phyloP scores from a whole-genome alignment of 1,140 invertebrate genomes.

The Doryteuthis pealeii region DNA sequence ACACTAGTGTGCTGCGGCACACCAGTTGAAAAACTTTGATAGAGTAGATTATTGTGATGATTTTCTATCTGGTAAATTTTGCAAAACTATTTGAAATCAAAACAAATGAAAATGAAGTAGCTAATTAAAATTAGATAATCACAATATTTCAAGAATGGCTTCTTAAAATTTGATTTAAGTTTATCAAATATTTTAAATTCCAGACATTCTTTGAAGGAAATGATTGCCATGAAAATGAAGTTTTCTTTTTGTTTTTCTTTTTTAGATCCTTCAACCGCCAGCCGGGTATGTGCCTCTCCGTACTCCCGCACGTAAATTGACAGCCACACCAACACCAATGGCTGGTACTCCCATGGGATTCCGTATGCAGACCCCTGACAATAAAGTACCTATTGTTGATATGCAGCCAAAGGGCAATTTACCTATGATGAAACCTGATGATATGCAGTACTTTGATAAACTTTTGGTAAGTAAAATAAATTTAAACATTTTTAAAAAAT shows the following conservation, averaged over 20 bases:
- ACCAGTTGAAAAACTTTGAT: no score
- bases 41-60: no score
- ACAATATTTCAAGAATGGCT: no score
- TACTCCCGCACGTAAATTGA: constrained; percentile 94
- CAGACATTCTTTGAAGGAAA: no score
- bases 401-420: constrained; percentile 97
- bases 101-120: no score
- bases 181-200: no score
- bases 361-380: constrained; percentile 77
- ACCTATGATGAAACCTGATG: constrained; percentile 98
- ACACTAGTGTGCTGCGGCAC: no score
- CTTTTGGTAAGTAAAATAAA: constrained; percentile 70
- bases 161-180: no score
- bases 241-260: neutral
- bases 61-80: no score
- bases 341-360: constrained; percentile 88
- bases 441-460: constrained; percentile 99
- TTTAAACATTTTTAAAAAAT: neutral
- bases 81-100: no score
- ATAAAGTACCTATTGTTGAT: constrained; percentile 80
- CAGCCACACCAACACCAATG: constrained; percentile 96
- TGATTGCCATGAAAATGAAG: no score
- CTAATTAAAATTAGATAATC: no score
- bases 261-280: constrained; percentile 79
- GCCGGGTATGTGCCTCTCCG: constrained; percentile 95